Conservation (phyloP, 2,888 invertebrate species). For the Andrena marginata region DNA sequence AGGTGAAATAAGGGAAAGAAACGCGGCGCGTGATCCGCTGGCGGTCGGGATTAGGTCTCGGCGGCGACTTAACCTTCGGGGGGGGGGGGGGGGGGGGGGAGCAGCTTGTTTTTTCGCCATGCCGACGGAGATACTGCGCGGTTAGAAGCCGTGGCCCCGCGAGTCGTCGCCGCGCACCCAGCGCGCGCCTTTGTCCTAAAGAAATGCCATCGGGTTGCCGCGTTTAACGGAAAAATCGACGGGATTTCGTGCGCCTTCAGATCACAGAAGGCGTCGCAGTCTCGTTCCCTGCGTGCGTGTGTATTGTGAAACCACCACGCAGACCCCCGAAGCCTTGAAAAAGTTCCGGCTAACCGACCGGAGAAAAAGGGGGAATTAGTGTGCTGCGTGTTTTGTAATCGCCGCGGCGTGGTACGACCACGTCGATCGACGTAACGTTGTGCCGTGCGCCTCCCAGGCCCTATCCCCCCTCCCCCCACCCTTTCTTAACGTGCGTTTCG, state of each 20-base stretch:
- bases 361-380: conserved; percentile 29
- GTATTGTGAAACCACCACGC: conserved; percentile 39
- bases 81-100: too few species aligned
- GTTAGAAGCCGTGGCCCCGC: conserved; percentile 7
- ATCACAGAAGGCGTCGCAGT: background rate
- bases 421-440: conserved; percentile 25
- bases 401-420: conserved; percentile 10
- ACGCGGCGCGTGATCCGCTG: conserved; percentile 48
- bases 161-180: conserved; percentile 12
- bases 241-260: conserved; percentile 13
- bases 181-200: conserved; percentile 36
- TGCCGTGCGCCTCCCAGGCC: background rate
- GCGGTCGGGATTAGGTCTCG: background rate
- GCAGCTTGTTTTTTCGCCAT: conserved; percentile 7
- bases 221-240: background rate
- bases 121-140: conserved; percentile 14
- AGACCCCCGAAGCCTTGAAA: conserved; percentile 28
- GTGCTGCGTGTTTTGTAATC: conserved; percentile 47
- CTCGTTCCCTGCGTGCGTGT: background rate
- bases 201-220: conserved; percentile 5
- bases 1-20: conserved; percentile 60
- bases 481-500: background rate
- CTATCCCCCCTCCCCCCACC: too few species aligned
- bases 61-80: conserved; percentile 32
- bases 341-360: conserved; percentile 32